Base-by-base conservation (phyloP, 2,797 vertebrate species). In the Muraenolepis orangiensis region DNA sequence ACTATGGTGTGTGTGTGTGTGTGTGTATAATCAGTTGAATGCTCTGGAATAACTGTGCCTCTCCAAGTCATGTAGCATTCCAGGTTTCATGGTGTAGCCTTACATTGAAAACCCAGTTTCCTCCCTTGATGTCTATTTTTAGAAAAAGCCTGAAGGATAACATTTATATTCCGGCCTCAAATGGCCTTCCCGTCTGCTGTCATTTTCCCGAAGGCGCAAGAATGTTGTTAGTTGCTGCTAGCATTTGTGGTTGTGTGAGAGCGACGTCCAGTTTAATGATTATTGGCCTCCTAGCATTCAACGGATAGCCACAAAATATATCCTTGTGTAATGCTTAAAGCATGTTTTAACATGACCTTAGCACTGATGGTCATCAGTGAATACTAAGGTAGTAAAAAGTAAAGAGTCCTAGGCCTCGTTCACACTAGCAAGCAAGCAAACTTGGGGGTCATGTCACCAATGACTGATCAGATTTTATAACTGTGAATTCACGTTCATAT, bases 141-240 rank as follows among this genome's bases (percentile, higher is more conserved):
- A 31, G n/a, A 32, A 32, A 28, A 61, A 26, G 42, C n/a, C 5
- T 75, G 57, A 23, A 64, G 23, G 30, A 6, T 66, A 75, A 40
- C 74, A 34, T 86, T 88, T 81, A 67, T 82, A 86, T 85, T 72
- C 23, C 6, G 46, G 51, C 72, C 61, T 74, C 70, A 71, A 31
- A 72, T 72, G 72, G 64, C 36, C 69, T 13, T 23, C 70, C 70
- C 73, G 71, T 70, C 78, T 69, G 57, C 73, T 79, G 72, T 79
- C 36, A 28, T 74, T 82, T 73, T 80, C 71, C 85, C 74, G 74
- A 51, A 64, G 66, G 31, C 51, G 40, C 74, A 70, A 36, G 74
- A 66, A 74, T 66, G 72, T 69, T n/a, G 8, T 11, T 77, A 82
- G 81, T 83, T 87, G 82, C 40, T 80, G 69, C n/a, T 72, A 64